Evolutionary conservation across 2,888 invertebrate genomes (phyloP), one percentile per base, ranked within the genome.

Genomic region (Caenorhabditis afra): DNA sequence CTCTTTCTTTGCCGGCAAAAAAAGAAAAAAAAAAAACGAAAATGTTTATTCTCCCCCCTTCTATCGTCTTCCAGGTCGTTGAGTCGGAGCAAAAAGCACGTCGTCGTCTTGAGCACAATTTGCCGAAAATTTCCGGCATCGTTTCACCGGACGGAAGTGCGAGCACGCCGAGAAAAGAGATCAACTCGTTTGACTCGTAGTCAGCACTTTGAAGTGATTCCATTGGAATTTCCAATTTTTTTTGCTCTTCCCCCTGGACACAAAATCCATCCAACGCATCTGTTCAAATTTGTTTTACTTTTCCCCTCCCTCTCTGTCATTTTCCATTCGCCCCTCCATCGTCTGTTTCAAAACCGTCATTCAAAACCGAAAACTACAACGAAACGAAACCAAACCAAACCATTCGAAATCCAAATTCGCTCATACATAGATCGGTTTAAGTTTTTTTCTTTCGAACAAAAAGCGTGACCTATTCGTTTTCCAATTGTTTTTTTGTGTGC

Each of bases 11-110:
- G n/a, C n/a, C n/a, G n/a, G n/a, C 2, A 47, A 20, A 47, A 14
- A 16, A n/a, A 18, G 5, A 8, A 47, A 47, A 47, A 47, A 16
- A 47, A 8, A 47, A 18, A 47, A 44, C 3, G 7, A 29, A 29
- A 29, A 5, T 29, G 29, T 29, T 29, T 29, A 29, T 29, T 29
- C 29, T 45, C 45, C 45, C 45, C 45, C 10, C 14, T 45, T 29
- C 29, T 7, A 29, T 29, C 29, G 29, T 29, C 37, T 64, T 79
- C 49, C 57, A 79, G 81, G 93, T 94, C 87, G 90, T 94, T 85
- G 93, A 94, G 79, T 94, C 94, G 82, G 94, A 94, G 90, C 93
- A 93, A 90, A 91, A 91, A 84, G 92, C 93, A 8, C 91, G 93
- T 35, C 91, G 91, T 65, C 88, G 91, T 50, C 85, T 93, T 29